Evolutionary conservation across 64 coral and sea anemone species (phyloP), one percentile per base, ranked within the genome.

Genomic region (Acropora yongei): DNA sequence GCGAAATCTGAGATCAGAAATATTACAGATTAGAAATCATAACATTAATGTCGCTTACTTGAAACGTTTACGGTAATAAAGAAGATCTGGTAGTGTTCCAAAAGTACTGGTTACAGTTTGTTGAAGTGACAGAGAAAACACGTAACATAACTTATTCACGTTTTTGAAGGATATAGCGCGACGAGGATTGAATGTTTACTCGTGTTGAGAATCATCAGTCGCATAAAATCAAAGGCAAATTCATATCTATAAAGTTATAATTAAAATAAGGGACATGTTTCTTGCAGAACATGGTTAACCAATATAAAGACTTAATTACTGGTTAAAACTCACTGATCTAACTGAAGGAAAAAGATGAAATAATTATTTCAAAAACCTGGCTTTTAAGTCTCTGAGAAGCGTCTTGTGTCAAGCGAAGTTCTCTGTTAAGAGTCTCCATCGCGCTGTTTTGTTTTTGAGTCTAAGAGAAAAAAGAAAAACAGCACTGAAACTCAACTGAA

Each of bases 391-490:
- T 90, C 48, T 91, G 83, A 47, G 91, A 88, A 50, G 97, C 92
- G 30, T 99, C 97, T 74, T 95, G 76, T 2, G 97, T 91, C 17
- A 93, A 67, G n/a, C 67, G 91, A 40, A 99, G 65, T 75, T 99
- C 97, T 84, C 91, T 83, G 20, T 96, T 88, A 8, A 91, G 57
- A n/a, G 96, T 91, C 55, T 99, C 94, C 88, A 96, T 93, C 8
- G 97, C 94, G 14, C 92, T 95, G 41, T 84, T 88, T 86, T 99
- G 97, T 76, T 87, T 90, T 77, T 96, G 94, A 91, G 2, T 81
- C 97, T 99, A 78, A 83, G 57, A 74, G 14, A 80, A 74, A 75
- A 57, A 68, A 46, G 20, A 4, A 41, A 17, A 53, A 18, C 6
- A 11, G 60, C 13, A 63, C 6, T 63, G 3, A 63, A 63, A 63